A percentile compares a stretch with the other conserved stretches of the same genome.
These are phyloP conservation scores for Drosophila biarmipes DNA, from an alignment of 1,140 invertebrate species.

Conservation along the genomic window DNA sequence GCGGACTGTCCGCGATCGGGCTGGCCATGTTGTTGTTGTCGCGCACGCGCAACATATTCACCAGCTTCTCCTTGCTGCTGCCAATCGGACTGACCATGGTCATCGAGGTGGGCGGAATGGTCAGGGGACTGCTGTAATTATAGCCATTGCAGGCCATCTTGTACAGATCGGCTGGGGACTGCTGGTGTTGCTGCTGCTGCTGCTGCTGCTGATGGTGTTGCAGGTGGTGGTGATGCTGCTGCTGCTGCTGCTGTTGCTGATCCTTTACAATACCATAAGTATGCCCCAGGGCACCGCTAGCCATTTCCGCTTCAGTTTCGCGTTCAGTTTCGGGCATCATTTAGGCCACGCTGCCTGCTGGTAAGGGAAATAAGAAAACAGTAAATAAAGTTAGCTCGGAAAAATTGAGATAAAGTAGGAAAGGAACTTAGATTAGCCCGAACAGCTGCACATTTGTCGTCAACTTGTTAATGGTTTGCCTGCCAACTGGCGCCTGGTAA, in stretches of 20 bases:
- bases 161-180: slow-evolving; percentile 27
- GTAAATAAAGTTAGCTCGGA: slow-evolving; percentile 4
- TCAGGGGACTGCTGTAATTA: slow-evolving; percentile 76
- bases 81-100: slow-evolving; percentile 54
- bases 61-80: slow-evolving; percentile 75
- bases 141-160: slow-evolving; percentile 77
- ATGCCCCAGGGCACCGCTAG: slow-evolving; percentile 74
- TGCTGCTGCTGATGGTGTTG: slow-evolving; percentile 32
- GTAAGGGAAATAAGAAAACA: slow-evolving; percentile 11
- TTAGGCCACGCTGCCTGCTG: slow-evolving; percentile 68
- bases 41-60: slow-evolving; percentile 61
- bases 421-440: slow-evolving; percentile 52
- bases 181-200: slow-evolving; percentile 17
- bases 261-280: slow-evolving; percentile 70
- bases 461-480: slow-evolving; percentile 68
- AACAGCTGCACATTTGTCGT: slow-evolving; percentile 73
- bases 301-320: slow-evolving; percentile 78
- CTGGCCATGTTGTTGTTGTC: slow-evolving; percentile 60
- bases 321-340: slow-evolving; percentile 84
- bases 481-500: slow-evolving; percentile 45
- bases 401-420: slow-evolving; percentile 21
- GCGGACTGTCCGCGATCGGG: slow-evolving; percentile 52
- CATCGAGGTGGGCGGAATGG: slow-evolving; percentile 63
- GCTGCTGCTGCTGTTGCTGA: slow-evolving; percentile 60
- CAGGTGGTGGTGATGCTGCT: slow-evolving; percentile 36